phyloP scores from a whole-genome alignment of 37 sponge, comb jelly and placozoan species.

The Cliona cf. orientalis region DNA sequence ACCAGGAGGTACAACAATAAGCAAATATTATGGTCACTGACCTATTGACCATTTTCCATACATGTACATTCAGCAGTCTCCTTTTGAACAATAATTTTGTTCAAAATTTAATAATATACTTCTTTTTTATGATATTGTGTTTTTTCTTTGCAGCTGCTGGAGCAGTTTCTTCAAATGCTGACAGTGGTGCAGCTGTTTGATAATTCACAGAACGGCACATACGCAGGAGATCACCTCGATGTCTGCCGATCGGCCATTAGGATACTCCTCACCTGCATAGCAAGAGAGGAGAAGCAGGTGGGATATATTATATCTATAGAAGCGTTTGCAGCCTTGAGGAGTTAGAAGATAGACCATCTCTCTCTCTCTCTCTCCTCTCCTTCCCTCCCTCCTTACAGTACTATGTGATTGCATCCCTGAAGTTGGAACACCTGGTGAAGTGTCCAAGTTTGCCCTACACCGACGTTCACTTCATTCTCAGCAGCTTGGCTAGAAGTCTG shows the following conservation, averaged over 20 bases:
- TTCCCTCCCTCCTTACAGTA: constrained; percentile 45
- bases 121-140: background rate
- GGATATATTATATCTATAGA: background rate
- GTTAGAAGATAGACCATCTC: background rate
- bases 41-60: no score
- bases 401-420: constrained; percentile 43
- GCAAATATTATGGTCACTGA: no score
- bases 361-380: constrained; percentile 25
- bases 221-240: background rate
- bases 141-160: constrained; percentile 41
- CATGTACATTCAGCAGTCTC: no score
- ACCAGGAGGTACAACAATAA: constrained; percentile 28
- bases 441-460: background rate
- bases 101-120: background rate
- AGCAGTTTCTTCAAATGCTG: constrained; percentile 51
- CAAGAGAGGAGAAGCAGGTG: constrained; percentile 55
- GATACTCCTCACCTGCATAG: constrained; percentile 58
- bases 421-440: constrained; percentile 15
- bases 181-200: constrained; percentile 22
- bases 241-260: constrained; percentile 31
- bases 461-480: constrained; percentile 34
- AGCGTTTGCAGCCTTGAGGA: background rate
- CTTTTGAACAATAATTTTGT: background rate
- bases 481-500: constrained; percentile 11
- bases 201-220: background rate